Conservation (phyloP, 2,113 vertebrate species). For the Noctilio leporinus region DNA sequence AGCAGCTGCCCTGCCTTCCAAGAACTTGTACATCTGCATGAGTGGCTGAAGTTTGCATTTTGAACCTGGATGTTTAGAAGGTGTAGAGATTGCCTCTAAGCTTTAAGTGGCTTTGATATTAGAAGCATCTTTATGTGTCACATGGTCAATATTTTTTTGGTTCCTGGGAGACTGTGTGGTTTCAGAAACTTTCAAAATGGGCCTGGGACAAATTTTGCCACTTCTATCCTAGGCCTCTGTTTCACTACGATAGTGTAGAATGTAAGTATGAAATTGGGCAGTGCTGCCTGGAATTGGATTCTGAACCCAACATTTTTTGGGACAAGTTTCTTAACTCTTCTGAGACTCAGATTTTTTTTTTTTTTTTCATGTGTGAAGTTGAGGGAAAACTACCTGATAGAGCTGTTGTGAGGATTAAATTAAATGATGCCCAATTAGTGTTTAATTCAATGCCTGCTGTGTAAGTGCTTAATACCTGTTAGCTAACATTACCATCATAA, state of each 20-base stretch:
- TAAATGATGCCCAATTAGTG: not conserved
- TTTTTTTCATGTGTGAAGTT: not conserved
- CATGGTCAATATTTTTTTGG: not conserved
- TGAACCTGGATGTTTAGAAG: not conserved
- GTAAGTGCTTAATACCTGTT: not conserved
- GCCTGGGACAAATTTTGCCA: not conserved
- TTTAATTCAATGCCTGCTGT: not conserved
- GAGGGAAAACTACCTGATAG: not conserved
- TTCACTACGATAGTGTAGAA: not conserved
- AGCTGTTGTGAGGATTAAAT: not conserved
- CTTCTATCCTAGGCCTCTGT: not conserved
- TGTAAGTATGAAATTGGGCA: not conserved
- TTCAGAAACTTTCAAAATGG: conserved; percentile 21
- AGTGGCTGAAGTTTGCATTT: not conserved
- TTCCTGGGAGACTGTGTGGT: not conserved
- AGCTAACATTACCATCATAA: not conserved
- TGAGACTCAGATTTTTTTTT: not conserved
- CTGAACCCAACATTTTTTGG: not conserved
- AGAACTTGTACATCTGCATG: not conserved
- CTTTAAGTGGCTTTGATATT: not conserved
- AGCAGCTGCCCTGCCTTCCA: not conserved
- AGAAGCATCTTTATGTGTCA: not conserved
- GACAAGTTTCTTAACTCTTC: not conserved
- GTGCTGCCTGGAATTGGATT: not conserved
- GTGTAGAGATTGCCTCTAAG: not conserved